phyloP scores from a whole-genome alignment of 2,888 invertebrate species.

The Zele albiditarsus region DNA sequence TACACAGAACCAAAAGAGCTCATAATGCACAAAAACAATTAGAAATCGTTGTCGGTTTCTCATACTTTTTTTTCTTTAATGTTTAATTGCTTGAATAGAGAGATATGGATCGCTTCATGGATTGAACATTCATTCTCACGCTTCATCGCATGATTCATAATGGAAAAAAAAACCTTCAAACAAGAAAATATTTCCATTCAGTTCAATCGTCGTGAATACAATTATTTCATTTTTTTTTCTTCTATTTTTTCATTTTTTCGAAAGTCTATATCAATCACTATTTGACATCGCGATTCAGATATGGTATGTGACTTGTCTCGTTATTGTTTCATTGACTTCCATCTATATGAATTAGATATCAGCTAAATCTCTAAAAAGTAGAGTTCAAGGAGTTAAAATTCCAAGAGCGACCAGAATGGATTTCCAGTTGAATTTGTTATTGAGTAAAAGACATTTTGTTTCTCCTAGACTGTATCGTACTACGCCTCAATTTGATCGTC shows the following conservation, averaged over 20 bases:
- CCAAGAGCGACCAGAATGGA: conserved; percentile 22
- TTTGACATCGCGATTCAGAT: conserved; percentile 53
- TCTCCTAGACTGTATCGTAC: conserved; percentile 55
- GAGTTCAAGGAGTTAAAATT: neutral
- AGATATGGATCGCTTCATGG: conserved; percentile 70
- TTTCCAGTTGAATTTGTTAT: conserved; percentile 4
- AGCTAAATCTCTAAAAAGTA: neutral
- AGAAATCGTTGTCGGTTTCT: conserved; percentile 70
- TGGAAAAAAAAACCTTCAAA: neutral
- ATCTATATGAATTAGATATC: neutral
- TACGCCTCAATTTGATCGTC: conserved; percentile 71
- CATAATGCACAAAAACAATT: conserved; percentile 52
- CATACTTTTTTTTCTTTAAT: conserved; percentile 19
- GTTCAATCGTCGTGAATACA: conserved; percentile 36
- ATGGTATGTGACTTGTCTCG: conserved; percentile 54
- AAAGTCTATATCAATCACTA: conserved; percentile 48
- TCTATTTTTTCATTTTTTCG: conserved; percentile 33
- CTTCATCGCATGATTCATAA: neutral
- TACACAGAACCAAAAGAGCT: conserved; percentile 39
- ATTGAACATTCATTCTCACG: conserved; percentile 11
- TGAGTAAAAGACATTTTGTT: conserved; percentile 15
- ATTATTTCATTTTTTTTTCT: conserved; percentile 13
- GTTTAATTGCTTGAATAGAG: conserved; percentile 67
- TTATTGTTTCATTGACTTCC: conserved; percentile 32
- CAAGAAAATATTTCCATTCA: conserved; percentile 3